Evolutionary conservation across 2,888 invertebrate genomes (phyloP).

Genomic region (Labia minor): DNA sequence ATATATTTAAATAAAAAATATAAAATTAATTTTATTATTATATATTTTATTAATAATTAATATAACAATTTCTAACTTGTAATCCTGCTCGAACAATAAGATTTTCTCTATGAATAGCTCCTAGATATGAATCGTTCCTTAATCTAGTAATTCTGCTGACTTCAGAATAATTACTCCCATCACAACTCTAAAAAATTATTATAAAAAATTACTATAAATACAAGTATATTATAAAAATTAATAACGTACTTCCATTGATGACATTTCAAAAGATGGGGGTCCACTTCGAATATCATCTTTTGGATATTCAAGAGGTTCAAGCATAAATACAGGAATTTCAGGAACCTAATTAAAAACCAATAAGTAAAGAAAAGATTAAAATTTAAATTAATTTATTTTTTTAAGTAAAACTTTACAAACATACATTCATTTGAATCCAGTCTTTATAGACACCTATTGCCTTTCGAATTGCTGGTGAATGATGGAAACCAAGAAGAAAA

Average conservation of each 20-base stretch:
- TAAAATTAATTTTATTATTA: conserved; percentile 15
- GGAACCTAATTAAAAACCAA: conserved; percentile 38
- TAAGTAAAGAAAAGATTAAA: neutral
- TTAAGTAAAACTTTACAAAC: conserved; percentile 25
- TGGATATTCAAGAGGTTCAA: conserved; percentile 39
- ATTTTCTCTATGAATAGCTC: conserved; percentile 70
- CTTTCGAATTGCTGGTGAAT: conserved; percentile 75
- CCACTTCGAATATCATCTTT: conserved; percentile 32
- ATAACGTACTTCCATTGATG: conserved; percentile 23
- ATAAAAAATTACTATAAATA: neutral
- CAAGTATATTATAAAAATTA: neutral
- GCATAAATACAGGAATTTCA: conserved; percentile 70
- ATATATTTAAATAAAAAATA: neutral
- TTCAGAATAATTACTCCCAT: conserved; percentile 16
- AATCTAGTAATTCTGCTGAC: conserved; percentile 38
- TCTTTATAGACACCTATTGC: conserved; percentile 90
- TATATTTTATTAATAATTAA: too few species aligned
- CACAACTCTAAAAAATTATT: conserved; percentile 20
- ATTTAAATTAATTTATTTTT: too few species aligned
- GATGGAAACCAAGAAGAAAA: conserved; percentile 77
- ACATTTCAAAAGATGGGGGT: conserved; percentile 25
- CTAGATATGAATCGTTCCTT: conserved; percentile 76
- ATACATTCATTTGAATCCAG: conserved; percentile 80
- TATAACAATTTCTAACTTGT: conserved; percentile 43
- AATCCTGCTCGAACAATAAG: conserved; percentile 69